Base-by-base conservation (phyloP, 1,140 invertebrate genomes). In the Ylistrum balloti region DNA sequence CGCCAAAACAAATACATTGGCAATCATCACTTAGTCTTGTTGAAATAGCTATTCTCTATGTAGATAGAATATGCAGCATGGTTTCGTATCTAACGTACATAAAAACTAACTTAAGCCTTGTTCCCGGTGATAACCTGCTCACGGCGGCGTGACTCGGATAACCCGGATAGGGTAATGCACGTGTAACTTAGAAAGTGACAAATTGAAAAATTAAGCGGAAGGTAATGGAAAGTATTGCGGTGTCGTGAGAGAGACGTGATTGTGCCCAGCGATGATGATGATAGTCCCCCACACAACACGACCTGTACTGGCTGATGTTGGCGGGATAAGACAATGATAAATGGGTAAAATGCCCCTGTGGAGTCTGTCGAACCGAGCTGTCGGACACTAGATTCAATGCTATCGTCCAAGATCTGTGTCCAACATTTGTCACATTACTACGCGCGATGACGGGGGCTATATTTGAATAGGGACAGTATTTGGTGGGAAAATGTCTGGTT, bases 181-280 rank as follows among this genome's bases (percentile, higher is more conserved):
- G 56, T 74, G 56, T 74, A 74, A 74, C 9, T 5, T 9, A 74
- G 56, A 74, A 74, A n/a, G n/a, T 74, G 56, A 74, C 56, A 74
- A 74, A 74, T 74, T 74, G 56, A 74, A 74, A 74, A 74, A 74
- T 74, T 74, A 74, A 74, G 56, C 56, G n/a, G n/a, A n/a, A 28
- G 56, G 56, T 74, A 74, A 74, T 74, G 56, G 56, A 17, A 74
- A 28, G 56, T 3, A n/a, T 74, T 1, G 56, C 11, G 0, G 15
- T 74, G n/a, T 74, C 56, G 56, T 74, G 56, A 7, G 56, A 74
- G 56, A 17, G 22, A 28, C n/a, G 56, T 74, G 13, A 74, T 74
- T 28, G 56, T 28, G 56, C n/a, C 56, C 22, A 74, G 56, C 28
- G 56, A 74, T 74, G 56, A 0, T 74, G 3, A n/a, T 74, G 56